A percentile compares a stretch with the other conserved stretches of the same genome.
phyloP scores from a whole-genome alignment of 1,140 invertebrate species.

The Anoplophora glabripennis region DNA sequence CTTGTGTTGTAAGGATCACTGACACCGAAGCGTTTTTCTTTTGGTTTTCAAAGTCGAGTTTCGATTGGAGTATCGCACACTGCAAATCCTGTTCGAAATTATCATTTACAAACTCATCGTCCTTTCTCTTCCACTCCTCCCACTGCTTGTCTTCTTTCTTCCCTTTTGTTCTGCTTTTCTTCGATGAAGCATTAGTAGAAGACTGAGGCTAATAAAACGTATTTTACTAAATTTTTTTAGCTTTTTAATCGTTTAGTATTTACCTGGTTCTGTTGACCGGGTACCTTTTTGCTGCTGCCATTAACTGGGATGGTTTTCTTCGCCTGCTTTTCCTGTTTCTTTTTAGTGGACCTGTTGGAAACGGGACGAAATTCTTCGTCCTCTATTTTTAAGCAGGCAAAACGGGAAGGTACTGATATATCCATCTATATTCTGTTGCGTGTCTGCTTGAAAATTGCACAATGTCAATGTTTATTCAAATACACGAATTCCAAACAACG shows the following conservation, averaged over 20 bases:
- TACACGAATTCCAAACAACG: no score
- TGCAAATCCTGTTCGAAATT: conserved; percentile 62
- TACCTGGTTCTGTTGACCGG: conserved; percentile 20
- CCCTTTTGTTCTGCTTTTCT: conserved; percentile 51
- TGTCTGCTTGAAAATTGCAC: no score
- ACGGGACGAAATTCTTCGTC: conserved; percentile 53
- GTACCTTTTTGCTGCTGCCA: conserved; percentile 15
- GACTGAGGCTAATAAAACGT: neutral
- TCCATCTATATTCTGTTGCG: no score
- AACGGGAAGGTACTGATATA: conserved; percentile 55
- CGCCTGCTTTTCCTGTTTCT: conserved; percentile 27
- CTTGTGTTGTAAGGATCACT: conserved; percentile 50
- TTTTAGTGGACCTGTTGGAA: conserved; percentile 46
- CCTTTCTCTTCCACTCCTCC: conserved; percentile 62
- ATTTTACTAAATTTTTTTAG: conserved; percentile 5
- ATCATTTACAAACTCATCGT: conserved; percentile 60
- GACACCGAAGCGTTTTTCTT: conserved; percentile 44
- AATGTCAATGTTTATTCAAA: no score
- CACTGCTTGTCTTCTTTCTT: conserved; percentile 52
- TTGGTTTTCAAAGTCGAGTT: conserved; percentile 67
- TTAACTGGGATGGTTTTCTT: conserved; percentile 22
- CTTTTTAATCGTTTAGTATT: neutral
- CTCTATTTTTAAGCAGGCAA: conserved; percentile 60
- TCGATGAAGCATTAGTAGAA: conserved; percentile 8
- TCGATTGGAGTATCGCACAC: conserved; percentile 65